phyloP scores from a whole-genome alignment of 2,797 vertebrate genomes.

The Podarcis siculus region DNA sequence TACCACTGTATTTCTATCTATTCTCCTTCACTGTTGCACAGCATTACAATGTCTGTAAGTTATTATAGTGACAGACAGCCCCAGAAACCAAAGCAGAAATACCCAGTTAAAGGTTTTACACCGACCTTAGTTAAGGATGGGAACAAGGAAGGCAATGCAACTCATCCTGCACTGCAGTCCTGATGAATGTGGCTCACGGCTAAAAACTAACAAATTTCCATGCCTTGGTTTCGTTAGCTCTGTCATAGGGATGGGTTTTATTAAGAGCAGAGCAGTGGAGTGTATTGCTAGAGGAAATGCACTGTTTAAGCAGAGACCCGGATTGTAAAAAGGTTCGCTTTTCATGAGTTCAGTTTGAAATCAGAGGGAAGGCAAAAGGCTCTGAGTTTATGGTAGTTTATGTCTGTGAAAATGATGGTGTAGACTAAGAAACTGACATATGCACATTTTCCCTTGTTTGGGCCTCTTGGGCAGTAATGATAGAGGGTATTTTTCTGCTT shows the following conservation, averaged over 20 bases:
- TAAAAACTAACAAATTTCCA: not conserved
- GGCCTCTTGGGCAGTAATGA: not conserved
- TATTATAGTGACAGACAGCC: not conserved
- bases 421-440: not conserved
- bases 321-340: not conserved
- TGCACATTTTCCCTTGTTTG: not conserved
- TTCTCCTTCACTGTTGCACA: not conserved
- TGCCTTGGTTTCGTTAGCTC: not conserved
- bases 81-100: no score
- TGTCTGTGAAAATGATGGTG: slow-evolving; percentile 2
- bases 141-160: not conserved
- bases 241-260: not conserved
- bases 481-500: not conserved
- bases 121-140: not conserved
- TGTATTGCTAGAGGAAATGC: fast-evolving
- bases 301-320: not conserved
- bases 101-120: not conserved
- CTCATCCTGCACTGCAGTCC: not conserved
- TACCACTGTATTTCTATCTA: not conserved
- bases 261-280: not conserved
- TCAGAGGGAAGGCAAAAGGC: not conserved
- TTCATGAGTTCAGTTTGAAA: not conserved
- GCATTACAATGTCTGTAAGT: not conserved
- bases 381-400: slow-evolving; percentile 13
- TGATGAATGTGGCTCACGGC: not conserved